Evolutionary conservation across 2,888 invertebrate genomes (phyloP).

Genomic region (Cephus spinipes): DNA sequence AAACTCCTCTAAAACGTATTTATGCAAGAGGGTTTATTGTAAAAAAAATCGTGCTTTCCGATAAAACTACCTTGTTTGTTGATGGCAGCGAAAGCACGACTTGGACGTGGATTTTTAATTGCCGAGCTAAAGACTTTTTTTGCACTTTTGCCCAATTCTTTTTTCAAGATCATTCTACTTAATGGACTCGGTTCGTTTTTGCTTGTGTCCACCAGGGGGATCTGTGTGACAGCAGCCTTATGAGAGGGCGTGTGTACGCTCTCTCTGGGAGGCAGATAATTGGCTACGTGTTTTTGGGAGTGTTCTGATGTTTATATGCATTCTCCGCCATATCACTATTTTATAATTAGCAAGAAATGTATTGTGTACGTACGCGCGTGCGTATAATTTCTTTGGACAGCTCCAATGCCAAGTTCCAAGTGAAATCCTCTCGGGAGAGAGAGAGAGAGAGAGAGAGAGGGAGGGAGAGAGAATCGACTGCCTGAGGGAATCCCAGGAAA

Average conservation of each 20-base stretch:
- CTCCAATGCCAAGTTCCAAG: not conserved
- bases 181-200: too few relatives aligned
- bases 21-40: too few relatives aligned
- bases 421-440: not conserved
- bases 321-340: slow-evolving; percentile 48
- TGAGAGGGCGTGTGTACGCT: slow-evolving; percentile 45
- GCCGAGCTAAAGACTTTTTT: too few relatives aligned
- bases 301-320: slow-evolving; percentile 53
- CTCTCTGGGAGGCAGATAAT: slow-evolving; percentile 52
- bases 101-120: too few relatives aligned
- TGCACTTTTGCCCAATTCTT: too few relatives aligned
- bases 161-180: too few relatives aligned
- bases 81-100: too few relatives aligned
- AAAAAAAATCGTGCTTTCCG: too few relatives aligned
- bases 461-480: too few relatives aligned
- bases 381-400: not conserved
- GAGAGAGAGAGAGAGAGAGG: not conserved
- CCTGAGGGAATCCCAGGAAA: too few relatives aligned
- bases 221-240: slow-evolving; percentile 32
- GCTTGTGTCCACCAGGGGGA: not conserved
- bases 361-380: slow-evolving; percentile 2
- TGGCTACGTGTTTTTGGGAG: slow-evolving; percentile 56
- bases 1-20: too few relatives aligned
- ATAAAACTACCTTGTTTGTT: too few relatives aligned
- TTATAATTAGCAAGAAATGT: slow-evolving; percentile 50